phyloP scores from a whole-genome alignment of 2,797 vertebrate species.

The Phaenicophaeus curvirostris region DNA sequence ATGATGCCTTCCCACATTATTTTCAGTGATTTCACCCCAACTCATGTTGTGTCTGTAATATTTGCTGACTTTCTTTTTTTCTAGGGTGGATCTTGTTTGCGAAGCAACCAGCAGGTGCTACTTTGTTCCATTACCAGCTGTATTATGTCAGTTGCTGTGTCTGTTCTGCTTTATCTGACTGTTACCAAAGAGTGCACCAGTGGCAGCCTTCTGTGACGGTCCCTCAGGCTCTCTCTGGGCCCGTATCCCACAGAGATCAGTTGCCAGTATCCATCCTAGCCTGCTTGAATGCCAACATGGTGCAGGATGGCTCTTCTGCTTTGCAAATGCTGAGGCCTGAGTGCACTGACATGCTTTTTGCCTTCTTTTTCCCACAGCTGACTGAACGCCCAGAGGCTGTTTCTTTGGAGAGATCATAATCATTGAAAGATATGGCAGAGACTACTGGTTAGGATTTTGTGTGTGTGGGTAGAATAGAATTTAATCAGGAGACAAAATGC shows the following conservation, averaged over 20 bases:
- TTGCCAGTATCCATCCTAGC: background rate
- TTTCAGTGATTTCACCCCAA: background rate
- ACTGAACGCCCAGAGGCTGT: background rate
- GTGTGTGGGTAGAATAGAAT: background rate
- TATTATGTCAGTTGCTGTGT: background rate
- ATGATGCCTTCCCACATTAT: background rate
- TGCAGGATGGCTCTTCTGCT: background rate
- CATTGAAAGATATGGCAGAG: background rate
- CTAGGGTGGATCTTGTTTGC: background rate
- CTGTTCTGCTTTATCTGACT: background rate
- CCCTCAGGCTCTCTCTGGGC: background rate
- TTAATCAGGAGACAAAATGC: background rate
- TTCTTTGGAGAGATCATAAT: background rate
- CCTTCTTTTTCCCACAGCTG: background rate
- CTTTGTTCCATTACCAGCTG: background rate
- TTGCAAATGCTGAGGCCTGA: background rate
- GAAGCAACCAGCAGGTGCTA: constrained; percentile 5
- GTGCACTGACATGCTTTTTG: background rate
- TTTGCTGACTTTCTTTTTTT: background rate
- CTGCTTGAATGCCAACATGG: background rate
- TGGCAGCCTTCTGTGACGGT: constrained; percentile 14
- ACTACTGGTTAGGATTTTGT: background rate
- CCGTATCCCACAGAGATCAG: background rate
- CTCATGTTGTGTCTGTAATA: background rate
- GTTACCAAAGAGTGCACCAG: background rate